Conservation (phyloP, 2,797 vertebrate species). For the Cuniculus paca region DNA sequence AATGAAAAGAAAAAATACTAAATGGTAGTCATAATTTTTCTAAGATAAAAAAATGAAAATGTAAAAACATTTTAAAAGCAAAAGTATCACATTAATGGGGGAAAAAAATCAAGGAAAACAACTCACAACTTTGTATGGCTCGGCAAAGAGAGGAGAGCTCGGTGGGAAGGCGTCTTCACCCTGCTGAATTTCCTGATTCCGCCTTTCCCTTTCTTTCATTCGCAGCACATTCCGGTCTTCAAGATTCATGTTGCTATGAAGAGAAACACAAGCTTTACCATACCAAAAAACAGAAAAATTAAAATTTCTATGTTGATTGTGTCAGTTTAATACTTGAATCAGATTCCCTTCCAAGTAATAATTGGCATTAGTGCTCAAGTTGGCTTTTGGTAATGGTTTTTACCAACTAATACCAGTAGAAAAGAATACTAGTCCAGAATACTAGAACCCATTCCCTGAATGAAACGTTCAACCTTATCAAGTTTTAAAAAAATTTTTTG, state of each 20-base stretch:
- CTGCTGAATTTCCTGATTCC: conserved; percentile 99
- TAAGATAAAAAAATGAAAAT: conserved; percentile 59
- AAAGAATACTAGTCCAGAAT: conserved; percentile 57
- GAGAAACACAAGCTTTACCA: conserved; percentile 85
- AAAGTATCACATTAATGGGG: background rate
- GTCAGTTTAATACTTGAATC: background rate
- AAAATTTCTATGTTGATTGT: background rate
- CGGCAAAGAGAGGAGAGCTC: conserved; percentile 99
- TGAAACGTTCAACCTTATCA: conserved; percentile 64
- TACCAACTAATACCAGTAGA: background rate
- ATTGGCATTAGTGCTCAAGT: background rate
- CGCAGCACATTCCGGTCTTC: conserved; percentile 99
- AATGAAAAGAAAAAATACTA: conserved; percentile 35
- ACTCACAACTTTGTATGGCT: conserved; percentile 99
- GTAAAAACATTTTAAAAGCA: conserved; percentile 34
- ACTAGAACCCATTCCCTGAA: conserved; percentile 70
- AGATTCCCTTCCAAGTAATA: background rate
- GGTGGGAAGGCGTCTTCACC: conserved; percentile 99
- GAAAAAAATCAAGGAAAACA: conserved; percentile 75
- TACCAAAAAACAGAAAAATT: conserved; percentile 43
- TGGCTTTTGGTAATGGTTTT: conserved; percentile 35
- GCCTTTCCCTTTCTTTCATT: conserved; percentile 99
- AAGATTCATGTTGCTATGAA: conserved; percentile 99
- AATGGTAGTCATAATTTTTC: background rate
- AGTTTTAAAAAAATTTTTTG: background rate